These are phyloP conservation scores for Noturus placidus DNA, from an alignment of 2,113 vertebrate species.

Conservation along the genomic window DNA sequence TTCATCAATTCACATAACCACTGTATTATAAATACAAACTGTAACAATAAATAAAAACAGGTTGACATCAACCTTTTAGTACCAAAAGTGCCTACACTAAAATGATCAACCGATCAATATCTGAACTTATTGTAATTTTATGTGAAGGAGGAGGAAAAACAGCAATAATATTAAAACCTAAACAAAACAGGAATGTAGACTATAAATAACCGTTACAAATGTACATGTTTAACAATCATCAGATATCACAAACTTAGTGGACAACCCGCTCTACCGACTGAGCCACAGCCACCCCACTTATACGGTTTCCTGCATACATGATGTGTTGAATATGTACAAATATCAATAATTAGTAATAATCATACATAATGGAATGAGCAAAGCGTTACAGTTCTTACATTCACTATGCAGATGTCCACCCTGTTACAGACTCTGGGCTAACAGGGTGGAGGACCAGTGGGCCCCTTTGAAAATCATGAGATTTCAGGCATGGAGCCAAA, in stretches of 20 bases:
- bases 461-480: background rate
- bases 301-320: background rate
- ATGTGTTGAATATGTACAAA: background rate
- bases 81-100: no score
- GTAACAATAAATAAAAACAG: background rate
- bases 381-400: background rate
- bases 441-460: slow-evolving; percentile 8
- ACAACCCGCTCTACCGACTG: no score
- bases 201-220: background rate
- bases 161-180: background rate
- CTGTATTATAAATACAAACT: background rate
- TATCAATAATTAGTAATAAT: background rate
- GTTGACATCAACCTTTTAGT: no score
- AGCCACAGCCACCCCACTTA: no score
- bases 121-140: background rate
- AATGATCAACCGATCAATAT: no score
- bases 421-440: background rate
- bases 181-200: background rate
- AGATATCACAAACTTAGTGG: background rate
- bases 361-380: background rate
- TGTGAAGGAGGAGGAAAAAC: background rate
- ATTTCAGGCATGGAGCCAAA: background rate
- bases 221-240: background rate
- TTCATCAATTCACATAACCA: background rate
- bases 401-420: background rate